Percentiles rank a stretch among this genome's conserved stretches.
Evolutionary conservation across 2,113 vertebrate genomes (phyloP).

Genomic region (Calypte anna): DNA sequence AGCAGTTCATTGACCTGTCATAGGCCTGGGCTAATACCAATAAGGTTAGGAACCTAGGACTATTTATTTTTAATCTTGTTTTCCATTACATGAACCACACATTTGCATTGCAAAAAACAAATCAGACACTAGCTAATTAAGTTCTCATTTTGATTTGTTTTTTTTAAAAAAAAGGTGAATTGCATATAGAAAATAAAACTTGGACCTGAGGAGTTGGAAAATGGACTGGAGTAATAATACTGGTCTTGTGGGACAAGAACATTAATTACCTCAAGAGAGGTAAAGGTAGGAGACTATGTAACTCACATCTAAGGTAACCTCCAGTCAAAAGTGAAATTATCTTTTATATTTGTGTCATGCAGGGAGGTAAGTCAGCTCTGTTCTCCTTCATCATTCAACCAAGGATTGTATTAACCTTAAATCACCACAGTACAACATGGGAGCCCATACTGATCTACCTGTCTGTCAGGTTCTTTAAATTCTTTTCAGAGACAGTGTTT

Average conservation of each 20-base stretch:
- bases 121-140: not conserved
- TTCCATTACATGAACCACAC: not conserved
- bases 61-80: not conserved
- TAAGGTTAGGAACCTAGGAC: not conserved
- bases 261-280: not conserved
- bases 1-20: not conserved
- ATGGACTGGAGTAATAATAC: not conserved
- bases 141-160: too few species aligned
- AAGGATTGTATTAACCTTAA: not conserved
- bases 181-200: not conserved
- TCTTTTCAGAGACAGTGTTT: not conserved
- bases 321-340: not conserved
- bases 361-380: not conserved
- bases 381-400: not conserved
- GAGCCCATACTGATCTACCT: not conserved
- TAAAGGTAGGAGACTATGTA: not conserved
- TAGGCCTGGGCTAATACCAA: not conserved
- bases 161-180: not conserved
- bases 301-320: not conserved
- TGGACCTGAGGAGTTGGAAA: not conserved
- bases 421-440: not conserved
- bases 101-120: not conserved
- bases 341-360: not conserved
- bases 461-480: not conserved
- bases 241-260: not conserved